Evolutionary conservation across 2,113 vertebrate species (phyloP).

Genomic region (Rhabdomys dilectus): DNA sequence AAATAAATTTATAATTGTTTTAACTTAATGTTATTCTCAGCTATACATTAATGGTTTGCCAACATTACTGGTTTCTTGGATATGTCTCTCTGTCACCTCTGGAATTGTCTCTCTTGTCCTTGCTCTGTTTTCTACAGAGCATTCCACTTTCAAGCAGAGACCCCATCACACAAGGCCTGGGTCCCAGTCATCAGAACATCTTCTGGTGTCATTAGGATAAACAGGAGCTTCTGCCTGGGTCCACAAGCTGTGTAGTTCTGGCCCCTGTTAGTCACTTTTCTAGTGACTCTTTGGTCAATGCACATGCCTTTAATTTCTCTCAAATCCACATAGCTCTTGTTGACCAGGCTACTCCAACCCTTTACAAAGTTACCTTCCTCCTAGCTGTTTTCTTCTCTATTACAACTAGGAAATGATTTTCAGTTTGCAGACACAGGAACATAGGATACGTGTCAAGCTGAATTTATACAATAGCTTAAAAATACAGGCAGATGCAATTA

Average conservation of each 20-base stretch:
- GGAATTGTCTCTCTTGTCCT: neutral
- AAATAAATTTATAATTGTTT: conserved; percentile 21
- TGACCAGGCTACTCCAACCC: fast-evolving
- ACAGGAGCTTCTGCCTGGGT: fast-evolving
- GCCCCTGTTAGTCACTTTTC: fast-evolving
- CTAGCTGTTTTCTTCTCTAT: neutral
- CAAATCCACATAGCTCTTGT: neutral
- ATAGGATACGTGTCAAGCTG: neutral
- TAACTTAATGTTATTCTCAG: conserved; percentile 34
- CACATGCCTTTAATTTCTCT: neutral
- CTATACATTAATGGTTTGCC: neutral
- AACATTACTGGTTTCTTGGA: neutral
- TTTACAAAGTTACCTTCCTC: neutral
- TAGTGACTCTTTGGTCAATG: neutral
- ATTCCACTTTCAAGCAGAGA: neutral
- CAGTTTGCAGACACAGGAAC: neutral
- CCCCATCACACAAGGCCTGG: too few species aligned
- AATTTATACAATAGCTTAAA: neutral
- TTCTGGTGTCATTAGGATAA: neutral
- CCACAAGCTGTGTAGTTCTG: too few species aligned
- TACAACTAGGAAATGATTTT: neutral
- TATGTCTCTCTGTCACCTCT: too few species aligned
- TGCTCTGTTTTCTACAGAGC: neutral
- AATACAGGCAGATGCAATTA: neutral
- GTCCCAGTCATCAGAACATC: neutral